phyloP scores from a whole-genome alignment of 2,113 vertebrate genomes.

The Clarias gariepinus region DNA sequence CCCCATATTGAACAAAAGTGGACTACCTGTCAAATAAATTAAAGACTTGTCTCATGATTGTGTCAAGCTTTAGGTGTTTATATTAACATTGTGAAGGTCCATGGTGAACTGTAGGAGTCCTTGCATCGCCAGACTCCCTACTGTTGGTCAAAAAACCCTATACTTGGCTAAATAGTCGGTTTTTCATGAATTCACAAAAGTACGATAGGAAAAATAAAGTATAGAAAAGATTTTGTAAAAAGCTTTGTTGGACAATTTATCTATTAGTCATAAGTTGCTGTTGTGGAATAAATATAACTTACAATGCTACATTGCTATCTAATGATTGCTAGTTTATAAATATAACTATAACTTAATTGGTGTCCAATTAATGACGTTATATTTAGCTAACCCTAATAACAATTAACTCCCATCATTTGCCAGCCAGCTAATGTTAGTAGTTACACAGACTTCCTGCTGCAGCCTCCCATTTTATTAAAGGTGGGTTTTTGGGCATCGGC shows the following conservation, averaged over 20 bases:
- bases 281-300: neutral
- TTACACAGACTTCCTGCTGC: too few species aligned
- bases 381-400: neutral
- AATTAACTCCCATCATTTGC: neutral
- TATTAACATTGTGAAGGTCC: neutral
- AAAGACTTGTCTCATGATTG: neutral
- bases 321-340: neutral
- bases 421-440: neutral
- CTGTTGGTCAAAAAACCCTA: too few species aligned
- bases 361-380: neutral
- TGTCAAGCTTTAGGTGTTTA: neutral
- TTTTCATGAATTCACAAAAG: neutral
- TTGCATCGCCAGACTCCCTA: neutral
- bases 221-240: neutral
- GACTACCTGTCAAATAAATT: neutral
- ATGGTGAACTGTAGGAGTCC: neutral
- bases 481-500: too few species aligned
- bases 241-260: neutral
- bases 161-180: too few species aligned
- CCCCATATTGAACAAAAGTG: neutral
- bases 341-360: neutral
- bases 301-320: neutral
- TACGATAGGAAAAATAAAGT: neutral
- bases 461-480: too few species aligned
- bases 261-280: neutral